Base-by-base conservation (phyloP, 2,113 vertebrate genomes). In the Megaceryle maxima region DNA sequence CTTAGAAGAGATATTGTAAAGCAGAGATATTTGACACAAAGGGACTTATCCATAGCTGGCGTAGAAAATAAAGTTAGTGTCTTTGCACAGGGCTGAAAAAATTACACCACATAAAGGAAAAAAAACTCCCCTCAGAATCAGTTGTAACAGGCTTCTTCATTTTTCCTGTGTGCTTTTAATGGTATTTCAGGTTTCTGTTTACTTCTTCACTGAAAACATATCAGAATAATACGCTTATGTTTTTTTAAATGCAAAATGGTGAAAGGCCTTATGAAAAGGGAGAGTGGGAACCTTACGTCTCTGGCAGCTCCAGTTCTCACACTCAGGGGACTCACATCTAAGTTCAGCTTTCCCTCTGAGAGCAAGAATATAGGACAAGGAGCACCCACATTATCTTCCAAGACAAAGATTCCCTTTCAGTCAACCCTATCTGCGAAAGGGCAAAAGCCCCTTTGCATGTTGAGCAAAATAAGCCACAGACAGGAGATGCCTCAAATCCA, bases 201-300 rank as follows among this genome's bases (percentile, higher is more conserved):
- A 84, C 17, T 31, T 76, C 39, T 74, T 67, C 31, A 55, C 2
- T 41, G 11, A 33, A 88, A 85, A 77, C 84, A 59, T 31, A 48
- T n/a, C 50, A 73, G 35, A 76, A 66, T 22, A 46, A 62, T 16
- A 62, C 6, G 29, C 5, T 83, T 14, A 10, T 22, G 9, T 0
- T 87, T 87, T 48, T 57, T 43, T 13, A 90, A 59, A 11, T 14
- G 29, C 16, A 21, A 77, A 46, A 5, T 46, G 17, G 8, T 70
- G 59, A 93, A 93, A 90, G 28, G 13, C 7, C 41, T 92, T 67
- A 22, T 67, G 79, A 83, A 93, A 86, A 77, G 41, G 77, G 6
- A 43, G 84, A 84, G 15, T 39, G 41, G 63, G 41, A 85, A 91
- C 46, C 13, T 57, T 17, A 13, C 21, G 59, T 37, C 41, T 48